Base-by-base conservation (phyloP, 1,140 invertebrate species). In the Conopomorpha cramerella region DNA sequence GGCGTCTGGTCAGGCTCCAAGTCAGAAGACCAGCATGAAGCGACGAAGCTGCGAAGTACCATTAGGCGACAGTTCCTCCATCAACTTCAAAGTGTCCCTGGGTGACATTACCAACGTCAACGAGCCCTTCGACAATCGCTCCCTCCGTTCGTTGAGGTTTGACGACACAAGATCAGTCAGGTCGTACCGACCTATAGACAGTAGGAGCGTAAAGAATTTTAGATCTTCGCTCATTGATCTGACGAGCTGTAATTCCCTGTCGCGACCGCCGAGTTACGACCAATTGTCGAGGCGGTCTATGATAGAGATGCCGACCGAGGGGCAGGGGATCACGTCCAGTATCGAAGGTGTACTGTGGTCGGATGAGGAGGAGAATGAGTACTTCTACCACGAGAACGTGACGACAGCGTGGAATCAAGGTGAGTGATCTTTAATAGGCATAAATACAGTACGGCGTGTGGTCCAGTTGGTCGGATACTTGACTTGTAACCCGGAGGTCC, bases 301-400 rank as follows among this genome's bases (percentile, higher is more conserved):
- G 7, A 47, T 63, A 0, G 70, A 74, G 14, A 65, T 58, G 8
- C 41, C 54, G 0, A 32, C 30, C 2, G 64, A 72, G 3, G 49
- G 39, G n/a, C 59, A 57, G 15, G 63, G 61, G n/a, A 62, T 74
- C 19, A 77, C 67, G n/a, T 77, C 73, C 6, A 77, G 73, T 41
- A 79, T 79, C 28, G 76, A 77, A 46, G 76, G 73, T 0, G 73
- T 79, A 11, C 54, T 79, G 36, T 79, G 76, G 76, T 79, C 76
- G 8, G 76, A 79, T 58, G 76, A 79, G 46, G 76, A 79, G 35
- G 76, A 79, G 26, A 79, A 58, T 30, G 73, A 77, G 32, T 79
- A 79, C 39, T 71, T 79, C 47, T 76, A 74, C 28, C 68, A 77
- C 16, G 73, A 79, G 46, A 77, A 79, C 30, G 64, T 74, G 15